Evolutionary conservation across 2,888 invertebrate species (phyloP).

Genomic region (Melanargia galathea): DNA sequence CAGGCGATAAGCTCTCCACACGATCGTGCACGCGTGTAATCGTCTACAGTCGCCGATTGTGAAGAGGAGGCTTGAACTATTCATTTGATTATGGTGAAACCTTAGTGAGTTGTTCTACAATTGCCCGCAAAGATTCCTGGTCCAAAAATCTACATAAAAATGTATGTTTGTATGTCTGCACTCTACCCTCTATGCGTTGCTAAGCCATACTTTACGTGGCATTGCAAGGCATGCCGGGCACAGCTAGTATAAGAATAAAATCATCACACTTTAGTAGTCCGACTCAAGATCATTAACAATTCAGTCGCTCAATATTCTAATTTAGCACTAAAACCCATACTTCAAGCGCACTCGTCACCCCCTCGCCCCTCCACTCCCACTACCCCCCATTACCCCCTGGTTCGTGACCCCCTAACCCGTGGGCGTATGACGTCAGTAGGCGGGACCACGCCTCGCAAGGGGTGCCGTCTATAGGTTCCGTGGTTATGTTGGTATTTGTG

Average conservation of each 20-base stretch:
- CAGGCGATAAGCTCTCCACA: too few species aligned
- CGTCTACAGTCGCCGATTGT: too few species aligned
- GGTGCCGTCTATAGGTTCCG: neutral
- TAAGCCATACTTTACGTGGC: too few species aligned
- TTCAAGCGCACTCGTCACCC: conserved; percentile 22
- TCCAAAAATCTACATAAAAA: too few species aligned
- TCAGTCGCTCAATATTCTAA: conserved; percentile 13
- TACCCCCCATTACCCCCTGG: conserved; percentile 18
- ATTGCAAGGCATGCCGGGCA: too few species aligned
- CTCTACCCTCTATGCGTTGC: too few species aligned
- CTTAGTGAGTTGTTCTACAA: too few species aligned
- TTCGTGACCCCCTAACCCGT: conserved; percentile 43
- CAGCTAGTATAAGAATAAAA: neutral
- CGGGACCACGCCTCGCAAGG: conserved; percentile 51
- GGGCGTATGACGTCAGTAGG: conserved; percentile 58
- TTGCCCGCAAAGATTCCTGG: too few species aligned
- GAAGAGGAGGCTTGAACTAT: too few species aligned
- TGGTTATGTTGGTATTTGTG: conserved; percentile 3
- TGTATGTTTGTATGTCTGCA: too few species aligned
- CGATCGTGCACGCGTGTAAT: too few species aligned
- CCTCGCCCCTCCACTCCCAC: conserved; percentile 15
- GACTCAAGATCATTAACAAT: conserved; percentile 9
- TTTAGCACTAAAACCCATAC: conserved; percentile 16
- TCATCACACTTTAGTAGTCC: neutral
- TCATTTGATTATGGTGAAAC: too few species aligned